Evolutionary conservation across 1,140 invertebrate species (phyloP).

Genomic region (Listronotus bonariensis): DNA sequence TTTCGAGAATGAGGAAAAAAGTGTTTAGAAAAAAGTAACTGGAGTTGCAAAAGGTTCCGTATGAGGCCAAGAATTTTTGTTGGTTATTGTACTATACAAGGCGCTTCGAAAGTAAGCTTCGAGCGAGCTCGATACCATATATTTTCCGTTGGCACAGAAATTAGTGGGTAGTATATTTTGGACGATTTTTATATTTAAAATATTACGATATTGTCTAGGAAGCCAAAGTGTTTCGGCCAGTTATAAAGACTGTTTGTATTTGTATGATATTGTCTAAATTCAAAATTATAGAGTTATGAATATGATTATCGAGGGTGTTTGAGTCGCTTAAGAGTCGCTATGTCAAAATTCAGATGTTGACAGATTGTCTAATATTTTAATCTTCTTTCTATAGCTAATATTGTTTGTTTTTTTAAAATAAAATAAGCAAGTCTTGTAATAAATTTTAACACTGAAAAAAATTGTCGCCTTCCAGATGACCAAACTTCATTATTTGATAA

Average conservation of each 20-base stretch:
- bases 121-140: neutral
- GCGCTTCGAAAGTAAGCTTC: neutral
- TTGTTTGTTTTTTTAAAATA: too few relatives aligned
- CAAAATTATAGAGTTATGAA: conserved; percentile 48
- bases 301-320: neutral
- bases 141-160: neutral
- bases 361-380: too few relatives aligned
- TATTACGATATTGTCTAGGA: conserved; percentile 45
- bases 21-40: conserved; percentile 16
- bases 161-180: conserved; percentile 50
- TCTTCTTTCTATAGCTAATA: too few relatives aligned
- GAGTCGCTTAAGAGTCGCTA: too few relatives aligned
- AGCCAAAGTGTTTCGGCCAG: conserved; percentile 56
- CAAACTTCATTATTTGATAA: too few relatives aligned
- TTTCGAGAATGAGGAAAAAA: too few relatives aligned
- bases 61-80: conserved; percentile 34
- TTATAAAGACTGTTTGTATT: conserved; percentile 55
- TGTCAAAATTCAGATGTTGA: too few relatives aligned
- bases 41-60: neutral
- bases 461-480: too few relatives aligned
- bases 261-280: conserved; percentile 53
- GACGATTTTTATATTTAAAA: conserved; percentile 46
- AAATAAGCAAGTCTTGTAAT: too few relatives aligned
- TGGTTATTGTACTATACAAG: too few relatives aligned
- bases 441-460: too few relatives aligned